Evolutionary conservation across 2,113 vertebrate species (phyloP).

Genomic region (Picathartes gymnocephalus): DNA sequence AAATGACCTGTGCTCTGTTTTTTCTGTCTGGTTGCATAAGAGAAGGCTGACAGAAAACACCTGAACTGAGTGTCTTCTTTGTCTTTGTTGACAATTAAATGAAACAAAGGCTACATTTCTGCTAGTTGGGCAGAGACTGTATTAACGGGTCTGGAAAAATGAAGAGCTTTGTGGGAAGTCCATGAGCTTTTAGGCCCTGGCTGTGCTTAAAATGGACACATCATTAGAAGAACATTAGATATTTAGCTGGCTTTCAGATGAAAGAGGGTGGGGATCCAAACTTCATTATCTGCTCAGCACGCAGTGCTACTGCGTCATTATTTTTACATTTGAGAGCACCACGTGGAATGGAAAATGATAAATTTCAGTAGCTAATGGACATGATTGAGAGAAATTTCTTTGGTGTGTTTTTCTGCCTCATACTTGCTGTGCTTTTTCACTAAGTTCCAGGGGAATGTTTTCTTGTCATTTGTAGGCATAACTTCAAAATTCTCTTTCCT

Average conservation of each 20-base stretch:
- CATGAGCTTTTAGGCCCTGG: neutral
- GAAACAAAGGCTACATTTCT: neutral
- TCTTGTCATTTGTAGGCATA: neutral
- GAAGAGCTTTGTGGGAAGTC: neutral
- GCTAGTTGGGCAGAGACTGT: neutral
- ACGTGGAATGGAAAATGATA: neutral
- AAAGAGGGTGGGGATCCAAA: neutral
- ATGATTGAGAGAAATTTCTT: neutral
- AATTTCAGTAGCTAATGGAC: neutral
- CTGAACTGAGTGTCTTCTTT: neutral
- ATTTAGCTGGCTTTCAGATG: neutral
- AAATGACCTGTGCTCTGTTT: neutral
- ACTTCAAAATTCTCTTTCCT: neutral
- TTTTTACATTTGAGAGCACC: neutral
- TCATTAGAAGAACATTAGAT: neutral
- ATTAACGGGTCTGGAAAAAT: neutral
- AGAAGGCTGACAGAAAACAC: neutral
- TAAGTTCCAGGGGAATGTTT: rapidly evolving
- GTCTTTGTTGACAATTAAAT: neutral
- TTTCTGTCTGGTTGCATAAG: neutral
- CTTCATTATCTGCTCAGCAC: neutral
- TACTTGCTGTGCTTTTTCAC: neutral
- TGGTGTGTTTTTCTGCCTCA: neutral
- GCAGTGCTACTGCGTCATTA: neutral
- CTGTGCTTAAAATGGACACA: neutral